phyloP scores from a whole-genome alignment of 2,797 vertebrate species.

The Neostethus bicornis region DNA sequence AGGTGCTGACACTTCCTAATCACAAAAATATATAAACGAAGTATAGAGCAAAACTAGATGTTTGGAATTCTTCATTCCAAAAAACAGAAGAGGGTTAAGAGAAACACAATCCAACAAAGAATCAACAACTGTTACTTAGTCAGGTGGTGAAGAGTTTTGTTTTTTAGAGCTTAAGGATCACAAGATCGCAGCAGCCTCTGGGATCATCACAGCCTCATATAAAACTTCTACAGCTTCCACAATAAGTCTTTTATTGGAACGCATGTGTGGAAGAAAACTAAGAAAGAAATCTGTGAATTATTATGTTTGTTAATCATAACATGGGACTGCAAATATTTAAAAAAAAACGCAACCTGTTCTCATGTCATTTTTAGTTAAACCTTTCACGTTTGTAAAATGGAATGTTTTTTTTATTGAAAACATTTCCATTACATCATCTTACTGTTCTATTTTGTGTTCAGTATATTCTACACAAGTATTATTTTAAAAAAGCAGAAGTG shows the following conservation, averaged over 20 bases:
- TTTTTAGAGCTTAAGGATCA: constrained; percentile 39
- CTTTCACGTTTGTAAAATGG: no score
- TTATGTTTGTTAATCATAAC: constrained; percentile 69
- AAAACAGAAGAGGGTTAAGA: constrained; percentile 21
- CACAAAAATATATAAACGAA: constrained; percentile 35
- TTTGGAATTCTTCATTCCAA: constrained; percentile 61
- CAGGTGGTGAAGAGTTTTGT: constrained; percentile 43
- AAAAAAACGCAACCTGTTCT: constrained; percentile 27
- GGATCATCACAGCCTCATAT: background rate
- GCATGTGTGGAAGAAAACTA: constrained; percentile 22
- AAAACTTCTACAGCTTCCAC: constrained; percentile 7
- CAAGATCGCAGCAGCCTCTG: constrained; percentile 30
- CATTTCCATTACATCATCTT: constrained; percentile 7
- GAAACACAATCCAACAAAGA: constrained; percentile 19
- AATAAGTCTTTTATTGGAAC: constrained; percentile 29
- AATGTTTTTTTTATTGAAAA: constrained; percentile 34
- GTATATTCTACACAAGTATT: background rate
- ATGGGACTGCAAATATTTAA: constrained; percentile 41
- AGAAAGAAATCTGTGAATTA: constrained; percentile 65
- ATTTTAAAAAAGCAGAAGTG: background rate
- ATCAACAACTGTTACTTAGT: constrained; percentile 27
- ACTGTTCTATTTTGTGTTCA: background rate
- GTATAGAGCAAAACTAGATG: constrained; percentile 42
- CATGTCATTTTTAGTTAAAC: no score
- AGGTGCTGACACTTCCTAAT: constrained; percentile 54